Base-by-base conservation (phyloP, 2,113 vertebrate species). In the Chrysemys picta region DNA sequence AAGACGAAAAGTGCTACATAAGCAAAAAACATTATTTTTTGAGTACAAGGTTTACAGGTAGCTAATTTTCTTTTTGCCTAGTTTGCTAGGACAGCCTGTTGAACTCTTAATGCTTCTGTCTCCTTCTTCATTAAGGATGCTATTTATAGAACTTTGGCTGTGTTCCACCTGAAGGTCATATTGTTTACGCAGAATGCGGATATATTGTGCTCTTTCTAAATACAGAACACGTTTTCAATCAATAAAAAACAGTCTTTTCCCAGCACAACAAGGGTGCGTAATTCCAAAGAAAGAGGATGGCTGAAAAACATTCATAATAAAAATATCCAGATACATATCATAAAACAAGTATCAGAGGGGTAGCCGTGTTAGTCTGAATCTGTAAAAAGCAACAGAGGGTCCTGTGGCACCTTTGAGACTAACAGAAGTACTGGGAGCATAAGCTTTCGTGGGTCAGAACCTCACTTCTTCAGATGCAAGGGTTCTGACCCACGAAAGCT, bases 111-210 rank as follows among this genome's bases (percentile, higher is more conserved):
- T 42, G 75, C 49, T 95, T 96, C 95, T 93, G 80, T 56, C 90
- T 89, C 54, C 90, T 96, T 87, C 91, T 90, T 91, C 79, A 90
- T 85, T 88, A 78, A 91, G 78, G 49, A 8, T 93, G 85, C 97
- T 98, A 98, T 98, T 98, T 97, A 97, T 98, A 98, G 94, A 76
- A 78, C 38, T 29, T 95, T 98, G 98, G 98, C 97, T 93, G 10
- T 84, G 50, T 96, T 98, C 98, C 98, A 98, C 93, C 91, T 90
- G 97, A 80, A 93, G 85, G 96, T 97, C 96, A 95, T 93, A 98
- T 97, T 98, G 98, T 98, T 98, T 98, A 97, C 89, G 38, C 50
- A 59, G 93, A 97, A 80, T 95, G 90, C 98, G 97, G 97, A 95
- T 98, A 97, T 98, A 88, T 75, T 96, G 94, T 76, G 90, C 93